Evolutionary conservation across 37 sponge, comb jelly and placozoan genomes (phyloP).

Genomic region (Tethya wilhelma): DNA sequence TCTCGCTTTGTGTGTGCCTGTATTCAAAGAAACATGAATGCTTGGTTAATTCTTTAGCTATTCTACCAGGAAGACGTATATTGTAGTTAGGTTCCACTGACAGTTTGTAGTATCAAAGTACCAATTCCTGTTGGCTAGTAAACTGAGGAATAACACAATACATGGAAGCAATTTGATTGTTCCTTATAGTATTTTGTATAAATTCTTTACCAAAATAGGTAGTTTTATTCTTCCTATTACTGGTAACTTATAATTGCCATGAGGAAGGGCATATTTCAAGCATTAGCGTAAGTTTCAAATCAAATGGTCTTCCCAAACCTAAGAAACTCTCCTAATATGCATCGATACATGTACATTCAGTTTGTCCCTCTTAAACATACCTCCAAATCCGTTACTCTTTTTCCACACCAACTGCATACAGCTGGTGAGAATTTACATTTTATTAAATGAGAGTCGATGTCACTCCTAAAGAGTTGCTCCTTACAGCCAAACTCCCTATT

Average conservation of each 20-base stretch:
- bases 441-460: conserved; percentile 36
- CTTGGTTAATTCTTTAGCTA: neutral
- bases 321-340: neutral
- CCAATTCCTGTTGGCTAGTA: too few relatives aligned
- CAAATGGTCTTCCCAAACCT: too few relatives aligned
- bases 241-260: too few relatives aligned
- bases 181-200: too few relatives aligned
- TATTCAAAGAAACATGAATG: neutral
- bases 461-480: conserved; percentile 10
- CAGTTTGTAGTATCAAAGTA: too few relatives aligned
- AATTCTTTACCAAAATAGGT: too few relatives aligned
- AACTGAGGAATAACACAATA: too few relatives aligned
- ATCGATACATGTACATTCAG: neutral
- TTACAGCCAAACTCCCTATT: conserved; percentile 36
- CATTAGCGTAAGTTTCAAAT: too few relatives aligned
- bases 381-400: conserved; percentile 8
- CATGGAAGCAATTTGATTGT: too few relatives aligned
- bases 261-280: too few relatives aligned
- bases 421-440: conserved; percentile 44
- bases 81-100: too few relatives aligned
- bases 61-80: neutral
- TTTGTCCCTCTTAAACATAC: conserved; percentile 45
- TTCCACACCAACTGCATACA: conserved; percentile 43
- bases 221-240: too few relatives aligned
- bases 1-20: conserved; percentile 41